Conservation (phyloP, 2,888 invertebrate species). For the Drosophila ezoana region DNA sequence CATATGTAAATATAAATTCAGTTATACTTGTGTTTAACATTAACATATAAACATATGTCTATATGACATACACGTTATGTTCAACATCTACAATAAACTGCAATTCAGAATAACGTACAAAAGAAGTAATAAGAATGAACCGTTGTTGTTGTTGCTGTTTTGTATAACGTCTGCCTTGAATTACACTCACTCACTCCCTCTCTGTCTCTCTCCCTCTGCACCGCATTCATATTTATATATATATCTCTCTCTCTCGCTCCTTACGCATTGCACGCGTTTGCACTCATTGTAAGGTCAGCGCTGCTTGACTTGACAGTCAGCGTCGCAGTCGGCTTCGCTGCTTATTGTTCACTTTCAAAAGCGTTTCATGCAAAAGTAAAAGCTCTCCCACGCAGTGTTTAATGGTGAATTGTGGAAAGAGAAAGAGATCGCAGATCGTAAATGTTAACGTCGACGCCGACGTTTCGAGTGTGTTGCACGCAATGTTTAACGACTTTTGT, state of each 20-base stretch:
- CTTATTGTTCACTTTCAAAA: conserved; percentile 59
- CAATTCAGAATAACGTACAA: conserved; percentile 27
- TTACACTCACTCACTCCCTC: conserved; percentile 19
- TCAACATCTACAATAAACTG: conserved; percentile 25
- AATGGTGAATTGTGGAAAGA: conserved; percentile 45
- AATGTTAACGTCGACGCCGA: conserved; percentile 16
- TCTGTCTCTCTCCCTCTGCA: conserved; percentile 4
- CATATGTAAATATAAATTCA: background rate
- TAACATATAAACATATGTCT: background rate
- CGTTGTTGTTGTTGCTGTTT: conserved; percentile 4
- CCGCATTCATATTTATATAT: conserved; percentile 11
- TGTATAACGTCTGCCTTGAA: conserved; percentile 29
- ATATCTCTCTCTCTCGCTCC: conserved; percentile 4
- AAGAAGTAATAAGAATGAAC: conserved; percentile 23
- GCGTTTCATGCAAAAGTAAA: conserved; percentile 59
- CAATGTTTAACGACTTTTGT: conserved; percentile 31
- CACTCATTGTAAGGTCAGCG: conserved; percentile 35
- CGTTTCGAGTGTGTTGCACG: conserved; percentile 29
- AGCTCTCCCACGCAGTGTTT: conserved; percentile 63
- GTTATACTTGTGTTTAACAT: background rate
- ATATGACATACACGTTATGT: background rate
- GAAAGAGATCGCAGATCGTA: conserved; percentile 26
- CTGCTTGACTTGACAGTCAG: conserved; percentile 25
- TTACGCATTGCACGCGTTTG: conserved; percentile 28
- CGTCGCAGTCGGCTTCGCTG: conserved; percentile 10